phyloP scores from a whole-genome alignment of 2,888 invertebrate species.

The Ophonus ardosiacus region DNA sequence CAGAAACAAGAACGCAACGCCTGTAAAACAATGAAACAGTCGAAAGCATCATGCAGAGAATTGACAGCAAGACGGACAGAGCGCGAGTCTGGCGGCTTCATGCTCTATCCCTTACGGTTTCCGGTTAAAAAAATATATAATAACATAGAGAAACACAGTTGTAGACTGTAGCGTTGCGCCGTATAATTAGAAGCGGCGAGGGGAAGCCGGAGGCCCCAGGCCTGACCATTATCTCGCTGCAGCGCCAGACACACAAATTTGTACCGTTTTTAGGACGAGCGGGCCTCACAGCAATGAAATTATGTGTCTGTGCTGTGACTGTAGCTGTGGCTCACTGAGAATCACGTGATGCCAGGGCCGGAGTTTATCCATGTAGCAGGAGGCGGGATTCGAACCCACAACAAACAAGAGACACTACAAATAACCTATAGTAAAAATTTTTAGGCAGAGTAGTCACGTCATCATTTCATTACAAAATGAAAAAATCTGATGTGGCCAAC shows the following conservation, averaged over 20 bases:
- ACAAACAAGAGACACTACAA: too few species aligned
- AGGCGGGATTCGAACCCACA: neutral
- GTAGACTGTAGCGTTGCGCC: slow-evolving; percentile 52
- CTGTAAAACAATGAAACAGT: slow-evolving; percentile 52
- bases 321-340: neutral
- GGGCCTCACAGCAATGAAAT: slow-evolving; percentile 49
- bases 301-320: slow-evolving; percentile 44
- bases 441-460: too few species aligned
- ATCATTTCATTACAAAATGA: too few species aligned
- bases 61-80: slow-evolving; percentile 45
- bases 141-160: slow-evolving; percentile 71
- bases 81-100: slow-evolving; percentile 19
- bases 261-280: slow-evolving; percentile 57
- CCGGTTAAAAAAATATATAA: slow-evolving; percentile 76
- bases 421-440: too few species aligned
- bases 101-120: slow-evolving; percentile 69
- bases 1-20: slow-evolving; percentile 35
- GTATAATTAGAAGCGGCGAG: slow-evolving; percentile 33
- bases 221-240: slow-evolving; percentile 54
- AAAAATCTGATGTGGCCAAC: too few species aligned
- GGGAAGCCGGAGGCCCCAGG: neutral
- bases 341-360: neutral
- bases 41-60: slow-evolving; percentile 39
- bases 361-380: neutral
- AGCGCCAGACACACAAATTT: slow-evolving; percentile 49